phyloP scores from a whole-genome alignment of 1,140 invertebrate genomes.

The Drosophila nasuta region DNA sequence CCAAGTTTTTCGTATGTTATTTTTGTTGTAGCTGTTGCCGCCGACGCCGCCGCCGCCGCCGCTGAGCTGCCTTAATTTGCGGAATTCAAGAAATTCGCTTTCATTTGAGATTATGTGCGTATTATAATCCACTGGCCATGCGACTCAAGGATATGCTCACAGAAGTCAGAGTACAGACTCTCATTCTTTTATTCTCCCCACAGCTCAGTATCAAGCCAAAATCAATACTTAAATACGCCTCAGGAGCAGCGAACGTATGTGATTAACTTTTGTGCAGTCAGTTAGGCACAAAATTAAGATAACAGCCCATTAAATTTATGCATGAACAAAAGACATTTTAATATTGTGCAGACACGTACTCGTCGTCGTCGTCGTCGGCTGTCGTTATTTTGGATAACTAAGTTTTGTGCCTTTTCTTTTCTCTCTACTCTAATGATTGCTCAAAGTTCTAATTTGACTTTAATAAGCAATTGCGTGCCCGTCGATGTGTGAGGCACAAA shows the following conservation, averaged over 20 bases:
- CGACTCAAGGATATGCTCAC: conserved; percentile 41
- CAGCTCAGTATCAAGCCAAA: conserved; percentile 43
- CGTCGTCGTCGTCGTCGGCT: not conserved
- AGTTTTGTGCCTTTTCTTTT: conserved; percentile 7
- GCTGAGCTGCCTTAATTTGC: conserved; percentile 65
- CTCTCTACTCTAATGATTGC: conserved; percentile 51
- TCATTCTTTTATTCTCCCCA: not conserved
- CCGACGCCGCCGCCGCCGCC: not conserved
- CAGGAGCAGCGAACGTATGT: conserved; percentile 54
- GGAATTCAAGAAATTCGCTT: conserved; percentile 80
- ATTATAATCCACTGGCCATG: conserved; percentile 71
- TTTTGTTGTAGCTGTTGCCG: conserved; percentile 7
- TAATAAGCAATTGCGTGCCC: conserved; percentile 71
- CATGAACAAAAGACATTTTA: conserved; percentile 76
- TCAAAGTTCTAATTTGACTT: conserved; percentile 66
- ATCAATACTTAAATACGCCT: conserved; percentile 64
- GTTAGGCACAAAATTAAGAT: conserved; percentile 74
- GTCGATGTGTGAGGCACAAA: conserved; percentile 32
- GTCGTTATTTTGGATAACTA: conserved; percentile 20
- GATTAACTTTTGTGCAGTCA: conserved; percentile 77
- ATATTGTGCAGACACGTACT: conserved; percentile 48
- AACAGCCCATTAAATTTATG: conserved; percentile 73
- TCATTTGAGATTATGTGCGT: conserved; percentile 70
- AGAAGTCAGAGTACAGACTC: not conserved
- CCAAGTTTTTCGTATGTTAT: conserved; percentile 24